These are phyloP conservation scores for Procambarus clarkii DNA, from an alignment of 1,140 invertebrate species.

Conservation along the genomic window DNA sequence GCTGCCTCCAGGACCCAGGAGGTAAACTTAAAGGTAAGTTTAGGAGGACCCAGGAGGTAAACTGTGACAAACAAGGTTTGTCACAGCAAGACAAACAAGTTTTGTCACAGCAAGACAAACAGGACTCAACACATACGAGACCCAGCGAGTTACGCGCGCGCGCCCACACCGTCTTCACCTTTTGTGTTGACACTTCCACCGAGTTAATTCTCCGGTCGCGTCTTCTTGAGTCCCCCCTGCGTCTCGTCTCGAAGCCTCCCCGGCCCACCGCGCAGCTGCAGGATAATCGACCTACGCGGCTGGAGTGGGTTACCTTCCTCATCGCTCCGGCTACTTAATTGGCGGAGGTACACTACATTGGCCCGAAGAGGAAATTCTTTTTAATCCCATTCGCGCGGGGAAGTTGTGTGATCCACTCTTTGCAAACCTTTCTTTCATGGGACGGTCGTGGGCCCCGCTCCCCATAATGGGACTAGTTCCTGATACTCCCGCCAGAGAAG, in stretches of 20 bases:
- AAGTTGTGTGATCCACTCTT: conserved; percentile 41
- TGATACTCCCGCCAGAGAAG: neutral
- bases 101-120: too few relatives aligned
- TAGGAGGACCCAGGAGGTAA: too few relatives aligned
- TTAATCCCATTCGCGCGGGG: conserved; percentile 3
- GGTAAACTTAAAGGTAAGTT: too few relatives aligned
- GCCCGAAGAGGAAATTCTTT: conserved; percentile 53
- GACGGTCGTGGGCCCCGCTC: neutral
- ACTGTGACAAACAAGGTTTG: too few relatives aligned
- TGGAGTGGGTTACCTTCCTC: neutral
- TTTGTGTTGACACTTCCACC: conserved; percentile 28
- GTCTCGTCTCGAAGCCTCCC: too few relatives aligned
- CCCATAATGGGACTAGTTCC: conserved; percentile 21
- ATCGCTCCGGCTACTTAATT: conserved; percentile 30
- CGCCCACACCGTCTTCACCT: conserved; percentile 4
- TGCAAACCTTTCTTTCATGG: conserved; percentile 22
- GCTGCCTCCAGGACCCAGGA: too few relatives aligned
- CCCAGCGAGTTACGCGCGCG: too few relatives aligned
- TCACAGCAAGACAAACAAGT: too few relatives aligned
- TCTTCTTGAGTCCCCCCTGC: neutral
- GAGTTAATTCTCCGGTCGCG: conserved; percentile 1
- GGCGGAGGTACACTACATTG: conserved; percentile 56
- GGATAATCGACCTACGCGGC: neutral
- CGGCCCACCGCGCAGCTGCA: too few relatives aligned
- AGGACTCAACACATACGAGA: too few relatives aligned